Base-by-base conservation (phyloP, 2,797 vertebrate species). In the Yasuhikotakia modesta region DNA sequence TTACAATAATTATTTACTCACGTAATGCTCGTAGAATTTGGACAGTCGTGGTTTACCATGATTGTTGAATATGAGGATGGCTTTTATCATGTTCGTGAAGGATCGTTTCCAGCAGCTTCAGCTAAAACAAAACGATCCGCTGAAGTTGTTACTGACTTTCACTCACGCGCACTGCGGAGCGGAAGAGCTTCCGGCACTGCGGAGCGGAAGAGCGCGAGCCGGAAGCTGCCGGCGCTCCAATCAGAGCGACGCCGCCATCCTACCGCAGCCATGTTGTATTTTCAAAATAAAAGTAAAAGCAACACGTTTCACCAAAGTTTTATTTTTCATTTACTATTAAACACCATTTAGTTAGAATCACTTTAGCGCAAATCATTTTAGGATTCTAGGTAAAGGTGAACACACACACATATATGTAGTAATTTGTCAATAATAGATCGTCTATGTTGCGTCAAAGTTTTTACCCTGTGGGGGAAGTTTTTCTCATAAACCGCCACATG, bases 21-120 rank as follows among this genome's bases (percentile, higher is more conserved):
- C 97, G 82, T 97, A 99, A 82, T 97, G 96, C 89, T 99, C 96
- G 92, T 98, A 99, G 94, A 99, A 99, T 92, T 97, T 98, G 88
- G 96, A 99, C 72, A 98, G 94, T 89, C 96, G 92, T 5, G 96
- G 96, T 92, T 98, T 99, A 45, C 97, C 96, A 84, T 98, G 97
- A 91, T 98, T 99, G 90, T 99, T 99, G 94, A 98, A 99, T 89
- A 99, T 98, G 73, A 98, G 94, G 85, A 99, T 99, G 79, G 96
- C 96, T 94, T 97, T 98, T 74, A 98, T 99, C 97, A 98, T 99
- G 89, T 80, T 85, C 22, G 11, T 16, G 81, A 86, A 82, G 66
- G 82, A 77, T 75, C 63, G 84, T 82, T 81, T 82, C 83, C 82
- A 17, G 27, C 27, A 27, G 27, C 14, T 50, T 8, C 39, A 24